Base-by-base conservation (phyloP, 2,797 vertebrate genomes). In the Pangasius krempfi region DNA sequence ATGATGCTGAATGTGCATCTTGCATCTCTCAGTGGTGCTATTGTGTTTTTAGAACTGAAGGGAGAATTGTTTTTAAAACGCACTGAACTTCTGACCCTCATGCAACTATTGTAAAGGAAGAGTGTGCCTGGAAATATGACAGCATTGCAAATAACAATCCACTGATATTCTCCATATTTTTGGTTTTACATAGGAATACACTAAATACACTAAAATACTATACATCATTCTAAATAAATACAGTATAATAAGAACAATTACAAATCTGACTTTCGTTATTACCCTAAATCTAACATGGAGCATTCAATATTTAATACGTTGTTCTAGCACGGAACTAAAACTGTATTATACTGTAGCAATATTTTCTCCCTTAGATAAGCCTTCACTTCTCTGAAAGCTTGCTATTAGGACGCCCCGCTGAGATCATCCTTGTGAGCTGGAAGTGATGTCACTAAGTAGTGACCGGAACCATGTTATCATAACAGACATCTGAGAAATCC, bases 21-120 rank as follows among this genome's bases (percentile, higher is more conserved):
- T 18, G 50, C 33, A 68, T 76, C 50, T 33, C 70, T 84, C 73
- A 70, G 4, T 87, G 60, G 84, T 80, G 72, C 54, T 89, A 70
- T 84, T 87, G 89, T 86, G 70, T 60, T 78, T 86, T 86, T 83
- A 40, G 84, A 47, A 85, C 33, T 40, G 70, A 72, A 6, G 13
- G 47, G 4, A 66, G 40, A 72, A 54, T 86, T 66, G 85, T 75
- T 78, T 84, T 86, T 44, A 70, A 88, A 88, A 88, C 79, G 16
- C 80, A 83, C 60, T 89, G 88, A 89, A 90, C 89, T 89, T 73
- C 88, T 89, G 88, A 90, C 89, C 88, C 60, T 85, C 56, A 10
- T 68, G 79, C 66, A 33, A 44, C 58, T 40, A 66, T 54, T 78
- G 80, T 86, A 78, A 90, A 83, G 47, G 37, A 37, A 44, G 47